Evolutionary conservation across 1,140 invertebrate species (phyloP).

Genomic region (Diuraphis noxia): DNA sequence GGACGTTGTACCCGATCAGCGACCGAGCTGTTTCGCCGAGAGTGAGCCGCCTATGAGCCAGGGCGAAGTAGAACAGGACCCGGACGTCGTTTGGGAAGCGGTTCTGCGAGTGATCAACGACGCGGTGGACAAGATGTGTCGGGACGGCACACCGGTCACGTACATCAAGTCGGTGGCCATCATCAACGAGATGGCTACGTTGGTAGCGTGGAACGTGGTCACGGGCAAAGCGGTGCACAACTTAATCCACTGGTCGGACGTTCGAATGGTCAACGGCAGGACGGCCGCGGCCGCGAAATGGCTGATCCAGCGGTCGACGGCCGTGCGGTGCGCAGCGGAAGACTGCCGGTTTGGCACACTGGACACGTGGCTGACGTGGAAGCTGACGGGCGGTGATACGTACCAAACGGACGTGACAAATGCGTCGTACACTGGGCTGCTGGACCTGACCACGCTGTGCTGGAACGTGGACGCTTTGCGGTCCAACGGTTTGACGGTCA

Average conservation of each 20-base stretch:
- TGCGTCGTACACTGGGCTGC: background rate
- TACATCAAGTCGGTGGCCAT: background rate
- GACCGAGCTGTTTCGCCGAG: background rate
- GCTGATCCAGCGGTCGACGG: background rate
- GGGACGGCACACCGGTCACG: background rate
- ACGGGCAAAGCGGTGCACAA: background rate
- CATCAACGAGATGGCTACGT: background rate
- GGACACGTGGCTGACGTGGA: conserved; percentile 27
- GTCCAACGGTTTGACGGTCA: background rate
- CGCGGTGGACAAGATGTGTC: background rate
- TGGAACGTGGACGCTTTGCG: background rate
- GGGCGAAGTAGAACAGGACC: background rate
- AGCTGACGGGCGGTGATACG: background rate
- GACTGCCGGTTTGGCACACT: background rate
- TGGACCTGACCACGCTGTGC: background rate
- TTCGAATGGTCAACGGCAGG: background rate
- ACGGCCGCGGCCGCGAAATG: background rate
- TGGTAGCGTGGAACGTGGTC: conserved; percentile 2
- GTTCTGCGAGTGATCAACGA: background rate
- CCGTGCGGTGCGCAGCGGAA: background rate
- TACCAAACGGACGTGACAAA: conserved; percentile 12
- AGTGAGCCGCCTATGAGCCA: too few relatives aligned
- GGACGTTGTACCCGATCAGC: too few relatives aligned
- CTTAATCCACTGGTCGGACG: background rate
- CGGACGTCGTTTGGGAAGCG: background rate